These are phyloP conservation scores for Galeruca laticollis DNA, from an alignment of 2,888 invertebrate genomes.

Conservation along the genomic window DNA sequence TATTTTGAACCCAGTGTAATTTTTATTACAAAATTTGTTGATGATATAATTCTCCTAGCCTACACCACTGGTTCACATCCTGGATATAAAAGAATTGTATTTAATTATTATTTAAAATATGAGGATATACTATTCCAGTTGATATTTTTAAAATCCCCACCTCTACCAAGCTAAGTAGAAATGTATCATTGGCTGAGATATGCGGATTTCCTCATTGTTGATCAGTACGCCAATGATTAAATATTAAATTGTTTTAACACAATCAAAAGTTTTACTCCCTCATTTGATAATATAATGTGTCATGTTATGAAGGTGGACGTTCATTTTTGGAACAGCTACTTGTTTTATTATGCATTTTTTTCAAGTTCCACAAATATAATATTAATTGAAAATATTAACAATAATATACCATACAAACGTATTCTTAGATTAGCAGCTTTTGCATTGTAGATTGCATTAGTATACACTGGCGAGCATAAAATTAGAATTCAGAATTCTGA, in stretches of 20 bases:
- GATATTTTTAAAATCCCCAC: slow-evolving; percentile 16
- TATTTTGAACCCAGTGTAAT: too few species aligned
- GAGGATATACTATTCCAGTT: slow-evolving; percentile 10
- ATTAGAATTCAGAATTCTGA: too few species aligned
- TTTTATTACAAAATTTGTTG: too few species aligned
- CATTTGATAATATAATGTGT: slow-evolving; percentile 37
- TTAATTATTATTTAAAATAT: slow-evolving; percentile 9
- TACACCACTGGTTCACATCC: background rate
- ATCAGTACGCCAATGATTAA: slow-evolving; percentile 44
- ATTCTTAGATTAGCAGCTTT: too few species aligned
- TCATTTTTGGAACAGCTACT: background rate
- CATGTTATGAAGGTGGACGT: slow-evolving; percentile 14
- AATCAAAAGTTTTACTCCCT: slow-evolving; percentile 46
- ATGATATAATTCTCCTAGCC: too few species aligned
- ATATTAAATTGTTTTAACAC: slow-evolving; percentile 46
- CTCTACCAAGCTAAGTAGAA: background rate
- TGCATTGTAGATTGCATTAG: too few species aligned
- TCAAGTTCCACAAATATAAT: background rate
- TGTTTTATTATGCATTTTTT: background rate
- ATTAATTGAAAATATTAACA: too few species aligned
- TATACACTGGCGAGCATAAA: too few species aligned
- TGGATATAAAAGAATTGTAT: background rate
- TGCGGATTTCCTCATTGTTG: slow-evolving; percentile 37
- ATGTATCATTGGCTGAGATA: slow-evolving; percentile 21
- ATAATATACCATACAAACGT: too few species aligned